Conservation (phyloP, 2,797 vertebrate species). For the Masticophis lateralis region DNA sequence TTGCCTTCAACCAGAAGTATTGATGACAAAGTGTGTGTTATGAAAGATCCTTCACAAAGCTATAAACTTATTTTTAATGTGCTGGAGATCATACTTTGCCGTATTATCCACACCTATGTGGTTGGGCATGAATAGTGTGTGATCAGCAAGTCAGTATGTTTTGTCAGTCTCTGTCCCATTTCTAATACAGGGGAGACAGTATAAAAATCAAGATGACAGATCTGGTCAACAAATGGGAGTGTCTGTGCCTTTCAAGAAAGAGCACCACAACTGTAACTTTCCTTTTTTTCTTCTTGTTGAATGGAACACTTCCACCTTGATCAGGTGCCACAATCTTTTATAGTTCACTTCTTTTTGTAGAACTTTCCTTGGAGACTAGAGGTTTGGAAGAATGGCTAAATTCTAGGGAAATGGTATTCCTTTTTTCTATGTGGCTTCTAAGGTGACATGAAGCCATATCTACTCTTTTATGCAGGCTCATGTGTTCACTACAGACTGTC, state of each 20-base stretch:
- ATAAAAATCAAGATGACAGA: not conserved
- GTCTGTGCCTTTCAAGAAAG: not conserved
- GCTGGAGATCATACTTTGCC: not conserved
- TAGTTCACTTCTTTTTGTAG: not conserved
- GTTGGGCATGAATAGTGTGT: not conserved
- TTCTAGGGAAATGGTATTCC: not conserved
- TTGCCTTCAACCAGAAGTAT: not conserved
- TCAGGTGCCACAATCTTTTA: not conserved
- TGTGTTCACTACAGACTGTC: not conserved
- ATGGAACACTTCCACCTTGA: not conserved
- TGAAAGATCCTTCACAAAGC: not conserved
- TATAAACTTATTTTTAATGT: not conserved
- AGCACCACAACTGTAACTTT: not conserved
- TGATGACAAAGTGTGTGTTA: not conserved
- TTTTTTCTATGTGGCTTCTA: not conserved
- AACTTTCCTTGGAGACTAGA: not conserved
- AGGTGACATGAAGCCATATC: not conserved
- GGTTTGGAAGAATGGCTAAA: not conserved
- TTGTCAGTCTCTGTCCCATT: not conserved
- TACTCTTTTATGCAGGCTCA: not conserved
- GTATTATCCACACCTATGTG: not conserved
- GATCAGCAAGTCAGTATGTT: not conserved
- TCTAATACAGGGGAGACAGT: not conserved
- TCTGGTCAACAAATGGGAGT: not conserved
- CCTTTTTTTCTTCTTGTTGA: not conserved